Evolutionary conservation across 2,888 invertebrate genomes (phyloP).

Genomic region (Nephrotoma appendiculata): DNA sequence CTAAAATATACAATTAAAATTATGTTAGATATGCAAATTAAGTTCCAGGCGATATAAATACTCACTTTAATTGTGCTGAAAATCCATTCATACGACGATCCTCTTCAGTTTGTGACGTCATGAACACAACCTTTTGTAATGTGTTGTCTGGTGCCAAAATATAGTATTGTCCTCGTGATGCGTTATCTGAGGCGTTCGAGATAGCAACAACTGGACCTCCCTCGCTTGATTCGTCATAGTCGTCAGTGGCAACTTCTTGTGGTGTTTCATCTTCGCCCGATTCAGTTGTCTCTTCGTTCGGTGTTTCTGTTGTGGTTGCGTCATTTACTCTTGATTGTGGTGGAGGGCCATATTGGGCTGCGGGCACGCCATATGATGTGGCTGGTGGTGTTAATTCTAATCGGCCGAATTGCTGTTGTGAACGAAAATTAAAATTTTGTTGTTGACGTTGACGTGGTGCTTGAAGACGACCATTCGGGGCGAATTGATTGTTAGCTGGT

Average conservation of each 20-base stretch:
- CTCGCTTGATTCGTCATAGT: constrained; percentile 12
- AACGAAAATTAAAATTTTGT: background rate
- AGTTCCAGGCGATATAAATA: background rate
- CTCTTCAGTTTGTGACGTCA: constrained; percentile 23
- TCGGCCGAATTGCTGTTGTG: constrained; percentile 2
- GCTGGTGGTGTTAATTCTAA: constrained; percentile 6
- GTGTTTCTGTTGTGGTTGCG: background rate
- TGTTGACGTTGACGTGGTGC: background rate
- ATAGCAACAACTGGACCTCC: constrained; percentile 13
- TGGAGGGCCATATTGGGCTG: background rate
- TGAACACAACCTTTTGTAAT: constrained; percentile 27
- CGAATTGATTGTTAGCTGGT: background rate
- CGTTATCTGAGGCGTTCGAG: constrained; percentile 16
- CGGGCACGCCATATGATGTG: constrained; percentile 19
- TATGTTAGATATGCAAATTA: background rate
- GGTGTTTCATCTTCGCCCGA: constrained; percentile 11
- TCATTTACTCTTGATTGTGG: background rate
- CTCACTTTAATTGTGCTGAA: constrained; percentile 24
- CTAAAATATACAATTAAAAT: constrained; percentile 9
- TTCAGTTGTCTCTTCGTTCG: background rate
- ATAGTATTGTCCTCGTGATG: constrained; percentile 29
- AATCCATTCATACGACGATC: constrained; percentile 24
- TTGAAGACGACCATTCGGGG: background rate
- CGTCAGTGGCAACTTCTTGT: constrained; percentile 6
- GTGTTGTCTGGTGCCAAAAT: constrained; percentile 28